phyloP scores from a whole-genome alignment of 2,797 vertebrate genomes.

The Clarias fuscus region DNA sequence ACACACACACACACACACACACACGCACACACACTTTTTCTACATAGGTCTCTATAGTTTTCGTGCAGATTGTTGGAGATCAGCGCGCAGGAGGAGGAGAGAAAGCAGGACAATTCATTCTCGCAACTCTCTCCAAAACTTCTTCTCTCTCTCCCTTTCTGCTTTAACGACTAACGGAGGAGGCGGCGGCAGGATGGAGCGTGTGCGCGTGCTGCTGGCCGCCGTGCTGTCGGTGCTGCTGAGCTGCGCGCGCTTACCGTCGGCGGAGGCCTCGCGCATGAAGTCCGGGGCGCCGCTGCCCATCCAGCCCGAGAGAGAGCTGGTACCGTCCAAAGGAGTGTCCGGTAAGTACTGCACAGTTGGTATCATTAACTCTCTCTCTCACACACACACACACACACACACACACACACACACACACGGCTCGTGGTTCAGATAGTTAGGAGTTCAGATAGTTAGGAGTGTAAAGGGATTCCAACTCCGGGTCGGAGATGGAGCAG shows the following conservation, averaged over 20 bases:
- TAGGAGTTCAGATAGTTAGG: too few relatives aligned
- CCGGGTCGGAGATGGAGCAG: slow-evolving; percentile 16
- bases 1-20: background rate
- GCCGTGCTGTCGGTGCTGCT: slow-evolving; percentile 69
- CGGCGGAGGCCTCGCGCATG: slow-evolving; percentile 70
- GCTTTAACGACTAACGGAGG: background rate
- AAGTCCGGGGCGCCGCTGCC: slow-evolving; percentile 81
- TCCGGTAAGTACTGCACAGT: slow-evolving; percentile 74
- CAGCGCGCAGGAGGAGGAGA: background rate
- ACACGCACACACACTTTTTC: too few relatives aligned
- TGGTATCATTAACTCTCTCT: too few relatives aligned
- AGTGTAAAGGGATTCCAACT: background rate
- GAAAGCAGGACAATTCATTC: background rate
- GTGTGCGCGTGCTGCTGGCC: slow-evolving; percentile 58
- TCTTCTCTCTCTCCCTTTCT: too few relatives aligned
- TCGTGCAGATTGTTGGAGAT: background rate
- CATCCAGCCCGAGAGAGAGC: slow-evolving; percentile 90
- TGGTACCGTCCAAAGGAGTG: slow-evolving; percentile 80
- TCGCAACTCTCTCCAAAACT: too few relatives aligned
- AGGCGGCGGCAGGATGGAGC: slow-evolving; percentile 66
- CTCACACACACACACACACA: too few relatives aligned
- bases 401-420: too few relatives aligned
- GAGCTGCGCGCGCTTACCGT: slow-evolving; percentile 72
- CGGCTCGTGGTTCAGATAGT: background rate
- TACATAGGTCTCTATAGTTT: too few relatives aligned